A percentile compares a stretch with the other conserved stretches of the same genome.
These are phyloP conservation scores for Neotoma lepida DNA, from an alignment of 2,113 vertebrate genomes.

Conservation along the genomic window DNA sequence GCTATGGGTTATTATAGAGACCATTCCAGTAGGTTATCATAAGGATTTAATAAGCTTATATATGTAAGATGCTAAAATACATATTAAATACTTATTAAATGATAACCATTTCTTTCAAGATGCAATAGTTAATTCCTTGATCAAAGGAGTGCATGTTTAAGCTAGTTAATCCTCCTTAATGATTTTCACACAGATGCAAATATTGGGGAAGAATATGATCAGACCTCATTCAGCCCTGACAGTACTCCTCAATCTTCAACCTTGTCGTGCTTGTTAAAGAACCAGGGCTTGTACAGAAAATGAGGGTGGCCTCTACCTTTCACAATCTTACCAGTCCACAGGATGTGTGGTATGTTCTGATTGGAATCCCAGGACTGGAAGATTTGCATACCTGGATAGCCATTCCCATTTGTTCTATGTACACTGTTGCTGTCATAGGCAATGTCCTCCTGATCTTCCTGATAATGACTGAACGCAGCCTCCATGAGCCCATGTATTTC, in stretches of 20 bases:
- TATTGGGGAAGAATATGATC: not conserved
- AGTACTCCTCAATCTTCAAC: not conserved
- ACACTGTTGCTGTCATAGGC: slow-evolving; percentile 44
- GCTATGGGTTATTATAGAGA: not conserved
- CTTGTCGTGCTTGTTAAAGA: not conserved
- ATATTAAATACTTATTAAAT: not conserved
- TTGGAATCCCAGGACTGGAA: slow-evolving; percentile 55
- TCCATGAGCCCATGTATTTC: slow-evolving; percentile 69
- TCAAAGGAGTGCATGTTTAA: not conserved
- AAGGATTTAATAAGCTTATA: not conserved
- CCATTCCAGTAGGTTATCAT: not conserved
- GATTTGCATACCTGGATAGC: slow-evolving; percentile 27
- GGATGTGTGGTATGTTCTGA: slow-evolving; percentile 38
- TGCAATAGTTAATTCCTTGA: not conserved
- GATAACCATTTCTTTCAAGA: not conserved
- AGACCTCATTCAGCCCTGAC: not conserved
- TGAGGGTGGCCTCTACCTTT: not conserved
- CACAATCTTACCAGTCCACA: not conserved
- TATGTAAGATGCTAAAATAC: not conserved
- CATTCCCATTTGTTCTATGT: slow-evolving; percentile 59
- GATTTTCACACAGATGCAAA: not conserved
- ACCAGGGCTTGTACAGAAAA: not conserved
- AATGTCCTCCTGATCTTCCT: slow-evolving; percentile 67
- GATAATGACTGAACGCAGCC: not conserved
- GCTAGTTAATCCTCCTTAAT: not conserved